Evolutionary conservation across 2,797 vertebrate species (phyloP).

Genomic region (Vipera latastei): DNA sequence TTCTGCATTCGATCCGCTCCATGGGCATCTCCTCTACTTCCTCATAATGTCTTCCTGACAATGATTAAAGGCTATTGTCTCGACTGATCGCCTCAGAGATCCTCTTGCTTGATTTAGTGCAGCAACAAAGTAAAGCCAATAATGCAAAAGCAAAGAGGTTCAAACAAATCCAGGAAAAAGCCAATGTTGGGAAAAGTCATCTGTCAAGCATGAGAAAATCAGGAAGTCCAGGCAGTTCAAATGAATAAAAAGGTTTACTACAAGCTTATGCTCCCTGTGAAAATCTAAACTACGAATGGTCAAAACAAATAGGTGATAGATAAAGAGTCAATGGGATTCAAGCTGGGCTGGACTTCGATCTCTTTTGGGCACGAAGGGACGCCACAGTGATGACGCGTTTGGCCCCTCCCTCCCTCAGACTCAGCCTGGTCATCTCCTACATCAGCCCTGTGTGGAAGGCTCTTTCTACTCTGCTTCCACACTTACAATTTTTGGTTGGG

Average conservation of each 20-base stretch:
- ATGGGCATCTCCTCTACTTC: slow-evolving; percentile 59
- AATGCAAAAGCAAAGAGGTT: slow-evolving; percentile 52
- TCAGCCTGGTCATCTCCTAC: too few relatives aligned
- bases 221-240: not conserved
- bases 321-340: not conserved
- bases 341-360: not conserved
- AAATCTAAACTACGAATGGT: not conserved
- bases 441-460: not conserved
- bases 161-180: slow-evolving; percentile 45
- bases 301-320: not conserved
- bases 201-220: not conserved
- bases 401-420: not conserved
- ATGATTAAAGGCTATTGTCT: slow-evolving; percentile 65
- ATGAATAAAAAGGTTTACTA: not conserved
- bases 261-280: not conserved
- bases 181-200: not conserved
- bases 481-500: not conserved
- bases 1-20: slow-evolving; percentile 60
- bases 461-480: not conserved
- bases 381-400: not conserved
- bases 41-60: slow-evolving; percentile 62
- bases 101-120: slow-evolving; percentile 52
- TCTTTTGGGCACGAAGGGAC: not conserved
- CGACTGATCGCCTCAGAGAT: slow-evolving; percentile 52
- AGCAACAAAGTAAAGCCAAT: slow-evolving; percentile 53